A percentile compares a stretch with the other conserved stretches of the same genome.
Conservation (phyloP, 1,140 invertebrate species). For the Achroia grisella region DNA sequence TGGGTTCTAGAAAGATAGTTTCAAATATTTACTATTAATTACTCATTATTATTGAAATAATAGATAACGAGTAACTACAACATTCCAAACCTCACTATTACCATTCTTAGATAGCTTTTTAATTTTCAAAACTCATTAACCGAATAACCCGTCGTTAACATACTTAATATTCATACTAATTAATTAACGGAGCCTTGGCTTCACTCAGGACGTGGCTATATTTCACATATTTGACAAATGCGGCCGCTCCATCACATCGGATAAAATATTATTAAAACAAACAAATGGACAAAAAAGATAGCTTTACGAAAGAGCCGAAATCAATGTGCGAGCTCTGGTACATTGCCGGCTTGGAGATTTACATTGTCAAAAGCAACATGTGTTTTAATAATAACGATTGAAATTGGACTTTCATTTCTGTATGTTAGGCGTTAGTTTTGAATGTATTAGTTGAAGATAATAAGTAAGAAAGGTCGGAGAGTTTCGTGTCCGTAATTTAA, state of each 20-base stretch:
- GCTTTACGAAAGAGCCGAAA: conserved; percentile 69
- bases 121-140: conserved; percentile 21
- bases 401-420: conserved; percentile 10
- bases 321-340: conserved; percentile 67
- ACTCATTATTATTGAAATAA: too few relatives aligned
- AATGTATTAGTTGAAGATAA: conserved; percentile 24
- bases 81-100: too few relatives aligned
- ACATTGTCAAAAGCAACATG: conserved; percentile 21
- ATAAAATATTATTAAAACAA: conserved; percentile 74
- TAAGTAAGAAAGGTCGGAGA: conserved; percentile 52
- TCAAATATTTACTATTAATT: too few relatives aligned
- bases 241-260: conserved; percentile 64
- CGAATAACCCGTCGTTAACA: conserved; percentile 32
- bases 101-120: too few relatives aligned
- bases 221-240: conserved; percentile 68
- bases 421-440: conserved; percentile 16
- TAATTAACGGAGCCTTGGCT: conserved; percentile 48
- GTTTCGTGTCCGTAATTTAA: conserved; percentile 68
- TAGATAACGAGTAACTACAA: too few relatives aligned
- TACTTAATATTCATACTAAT: conserved; percentile 46
- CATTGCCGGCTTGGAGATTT: conserved; percentile 29
- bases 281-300: conserved; percentile 69
- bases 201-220: conserved; percentile 45
- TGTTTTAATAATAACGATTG: not conserved
- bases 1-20: too few relatives aligned